Percentiles rank a stretch among this genome's conserved stretches.
Conservation (phyloP, 1,140 invertebrate species). For the Caenorhabditis inopinata region DNA sequence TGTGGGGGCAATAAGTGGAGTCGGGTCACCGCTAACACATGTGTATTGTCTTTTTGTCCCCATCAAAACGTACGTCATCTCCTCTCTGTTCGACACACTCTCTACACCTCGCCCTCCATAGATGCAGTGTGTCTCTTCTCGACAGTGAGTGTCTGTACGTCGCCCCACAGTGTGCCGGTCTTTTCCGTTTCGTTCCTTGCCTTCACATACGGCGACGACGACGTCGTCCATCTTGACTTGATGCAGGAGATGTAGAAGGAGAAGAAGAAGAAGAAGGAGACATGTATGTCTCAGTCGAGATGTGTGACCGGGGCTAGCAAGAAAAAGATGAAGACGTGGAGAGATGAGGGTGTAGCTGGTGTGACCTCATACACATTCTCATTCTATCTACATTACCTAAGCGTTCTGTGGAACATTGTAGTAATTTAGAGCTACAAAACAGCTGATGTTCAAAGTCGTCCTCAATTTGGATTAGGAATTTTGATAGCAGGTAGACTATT, state of each 20-base stretch:
- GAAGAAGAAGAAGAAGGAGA: not conserved
- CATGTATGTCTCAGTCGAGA: not conserved
- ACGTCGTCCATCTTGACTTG: not conserved
- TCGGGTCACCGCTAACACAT: slow-evolving; percentile 1
- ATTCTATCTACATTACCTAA: too few relatives aligned
- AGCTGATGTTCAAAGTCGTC: too few relatives aligned
- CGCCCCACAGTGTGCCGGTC: not conserved
- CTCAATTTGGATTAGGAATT: too few relatives aligned
- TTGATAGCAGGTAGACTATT: too few relatives aligned
- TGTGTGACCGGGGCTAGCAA: not conserved
- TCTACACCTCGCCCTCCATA: not conserved
- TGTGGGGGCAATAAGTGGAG: too few relatives aligned
- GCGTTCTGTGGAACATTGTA: too few relatives aligned
- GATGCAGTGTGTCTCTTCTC: not conserved
- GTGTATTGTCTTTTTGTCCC: slow-evolving; percentile 4
- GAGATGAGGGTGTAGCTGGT: too few relatives aligned
- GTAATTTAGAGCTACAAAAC: too few relatives aligned
- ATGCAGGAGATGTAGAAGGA: not conserved
- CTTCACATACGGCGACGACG: not conserved
- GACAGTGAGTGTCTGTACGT: not conserved
- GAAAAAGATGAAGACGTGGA: too few relatives aligned
- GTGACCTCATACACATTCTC: too few relatives aligned
- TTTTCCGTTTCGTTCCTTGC: not conserved
- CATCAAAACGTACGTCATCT: not conserved
- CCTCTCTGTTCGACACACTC: not conserved